Evolutionary conservation across 2,113 vertebrate genomes (phyloP).

Genomic region (Daubentonia madagascariensis): DNA sequence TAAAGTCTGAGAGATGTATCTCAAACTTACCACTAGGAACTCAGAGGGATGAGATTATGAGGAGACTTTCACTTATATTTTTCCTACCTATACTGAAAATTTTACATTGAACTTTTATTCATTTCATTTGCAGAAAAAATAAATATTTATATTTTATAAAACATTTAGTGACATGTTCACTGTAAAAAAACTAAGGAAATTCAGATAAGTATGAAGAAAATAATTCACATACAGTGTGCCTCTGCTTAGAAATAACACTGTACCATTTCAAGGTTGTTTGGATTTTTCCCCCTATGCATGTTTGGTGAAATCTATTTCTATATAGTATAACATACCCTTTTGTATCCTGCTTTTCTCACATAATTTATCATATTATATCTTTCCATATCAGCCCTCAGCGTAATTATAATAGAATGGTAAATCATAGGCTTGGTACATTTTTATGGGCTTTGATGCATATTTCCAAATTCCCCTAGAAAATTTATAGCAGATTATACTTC

Average conservation of each 20-base stretch:
- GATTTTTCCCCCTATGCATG: not conserved
- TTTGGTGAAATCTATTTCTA: not conserved
- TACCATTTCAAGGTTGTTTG: not conserved
- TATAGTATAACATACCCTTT: not conserved
- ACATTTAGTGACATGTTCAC: not conserved
- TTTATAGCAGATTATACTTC: not conserved
- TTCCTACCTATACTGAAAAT: not conserved
- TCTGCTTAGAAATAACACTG: not conserved
- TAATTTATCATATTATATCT: not conserved
- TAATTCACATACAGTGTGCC: not conserved
- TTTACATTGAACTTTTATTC: not conserved
- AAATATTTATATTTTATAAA: not conserved
- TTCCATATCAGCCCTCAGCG: not conserved
- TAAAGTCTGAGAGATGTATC: not conserved
- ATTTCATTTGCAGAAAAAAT: not conserved
- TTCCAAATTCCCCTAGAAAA: slow-evolving; percentile 22
- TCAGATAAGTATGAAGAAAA: not conserved
- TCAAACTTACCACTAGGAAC: not conserved
- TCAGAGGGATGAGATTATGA: not conserved
- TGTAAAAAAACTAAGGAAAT: not conserved
- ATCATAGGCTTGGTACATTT: not conserved
- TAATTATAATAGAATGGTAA: not conserved
- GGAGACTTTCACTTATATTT: not conserved
- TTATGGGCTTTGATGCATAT: not conserved
- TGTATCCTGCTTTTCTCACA: not conserved